A percentile compares a stretch with the other conserved stretches of the same genome.
phyloP scores from a whole-genome alignment of 2,113 vertebrate genomes.

The Tupaia tana region DNA sequence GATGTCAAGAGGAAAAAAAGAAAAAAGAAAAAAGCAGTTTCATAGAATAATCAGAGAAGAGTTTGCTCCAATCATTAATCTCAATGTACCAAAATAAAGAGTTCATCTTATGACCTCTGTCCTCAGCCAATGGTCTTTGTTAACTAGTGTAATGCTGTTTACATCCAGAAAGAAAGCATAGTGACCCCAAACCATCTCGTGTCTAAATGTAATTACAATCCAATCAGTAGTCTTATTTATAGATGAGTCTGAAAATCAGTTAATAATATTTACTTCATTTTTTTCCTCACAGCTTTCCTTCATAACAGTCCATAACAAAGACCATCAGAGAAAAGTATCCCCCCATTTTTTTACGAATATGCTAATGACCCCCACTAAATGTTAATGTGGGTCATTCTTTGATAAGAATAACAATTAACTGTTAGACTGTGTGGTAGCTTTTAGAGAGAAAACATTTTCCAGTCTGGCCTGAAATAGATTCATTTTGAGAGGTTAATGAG shows the following conservation, averaged over 20 bases:
- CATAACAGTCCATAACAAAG: conserved; percentile 55
- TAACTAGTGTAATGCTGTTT: conserved; percentile 85
- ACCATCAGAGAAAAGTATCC: conserved; percentile 75
- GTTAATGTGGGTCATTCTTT: conserved; percentile 90
- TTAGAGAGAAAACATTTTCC: conserved; percentile 86
- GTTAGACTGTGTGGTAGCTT: conserved; percentile 83
- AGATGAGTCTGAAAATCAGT: conserved; percentile 65
- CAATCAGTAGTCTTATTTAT: conserved; percentile 77
- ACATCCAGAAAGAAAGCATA: conserved; percentile 74
- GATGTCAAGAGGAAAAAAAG: conserved; percentile 77
- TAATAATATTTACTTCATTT: conserved; percentile 66
- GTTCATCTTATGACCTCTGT: conserved; percentile 79
- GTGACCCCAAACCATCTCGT: conserved; percentile 66
- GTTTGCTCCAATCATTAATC: conserved; percentile 83
- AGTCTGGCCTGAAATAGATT: conserved; percentile 85
- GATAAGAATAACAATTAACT: conserved; percentile 91
- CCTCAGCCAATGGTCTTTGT: conserved; percentile 77
- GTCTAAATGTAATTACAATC: conserved; percentile 74
- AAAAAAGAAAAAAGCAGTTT: conserved; percentile 65
- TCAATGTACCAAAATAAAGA: conserved; percentile 79
- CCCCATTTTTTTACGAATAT: conserved; percentile 86
- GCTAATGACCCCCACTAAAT: conserved; percentile 87
- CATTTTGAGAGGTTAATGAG: conserved; percentile 90
- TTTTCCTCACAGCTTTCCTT: conserved; percentile 57
- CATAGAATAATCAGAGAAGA: conserved; percentile 66